Percentiles rank a stretch among this genome's conserved stretches.
Evolutionary conservation across 2,113 vertebrate genomes (phyloP).

Genomic region (Vulpes lagopus): DNA sequence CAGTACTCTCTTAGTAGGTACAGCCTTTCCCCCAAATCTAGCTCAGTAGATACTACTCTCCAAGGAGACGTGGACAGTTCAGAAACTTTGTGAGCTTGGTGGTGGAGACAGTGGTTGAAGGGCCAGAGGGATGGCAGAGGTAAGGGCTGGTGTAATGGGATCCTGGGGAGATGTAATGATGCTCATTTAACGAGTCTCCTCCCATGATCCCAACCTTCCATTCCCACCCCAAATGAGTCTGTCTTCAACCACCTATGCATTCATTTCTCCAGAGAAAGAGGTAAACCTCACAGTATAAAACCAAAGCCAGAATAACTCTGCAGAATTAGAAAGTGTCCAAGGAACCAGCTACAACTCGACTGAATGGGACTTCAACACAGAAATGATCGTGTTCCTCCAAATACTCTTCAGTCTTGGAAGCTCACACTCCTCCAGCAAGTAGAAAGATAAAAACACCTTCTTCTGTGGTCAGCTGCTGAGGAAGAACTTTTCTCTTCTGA

Average conservation of each 20-base stretch:
- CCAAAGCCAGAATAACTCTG: neutral
- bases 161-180: neutral
- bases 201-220: neutral
- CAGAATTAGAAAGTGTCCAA: constrained; percentile 20
- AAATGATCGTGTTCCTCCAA: neutral
- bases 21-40: neutral
- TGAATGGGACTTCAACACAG: neutral
- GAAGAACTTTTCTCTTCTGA: neutral
- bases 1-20: neutral
- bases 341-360: neutral
- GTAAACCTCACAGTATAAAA: constrained; percentile 36
- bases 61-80: neutral
- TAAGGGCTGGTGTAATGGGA: neutral
- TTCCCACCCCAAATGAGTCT: neutral
- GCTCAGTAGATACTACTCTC: neutral
- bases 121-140: neutral
- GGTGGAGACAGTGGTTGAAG: neutral
- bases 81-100: constrained; percentile 25
- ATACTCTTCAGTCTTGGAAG: neutral
- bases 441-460: neutral
- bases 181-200: neutral
- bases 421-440: neutral
- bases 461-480: constrained; percentile 22
- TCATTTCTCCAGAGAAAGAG: constrained; percentile 46
- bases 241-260: neutral